These are phyloP conservation scores for Nowickia ferox DNA, from an alignment of 2,888 invertebrate species.

Conservation along the genomic window DNA sequence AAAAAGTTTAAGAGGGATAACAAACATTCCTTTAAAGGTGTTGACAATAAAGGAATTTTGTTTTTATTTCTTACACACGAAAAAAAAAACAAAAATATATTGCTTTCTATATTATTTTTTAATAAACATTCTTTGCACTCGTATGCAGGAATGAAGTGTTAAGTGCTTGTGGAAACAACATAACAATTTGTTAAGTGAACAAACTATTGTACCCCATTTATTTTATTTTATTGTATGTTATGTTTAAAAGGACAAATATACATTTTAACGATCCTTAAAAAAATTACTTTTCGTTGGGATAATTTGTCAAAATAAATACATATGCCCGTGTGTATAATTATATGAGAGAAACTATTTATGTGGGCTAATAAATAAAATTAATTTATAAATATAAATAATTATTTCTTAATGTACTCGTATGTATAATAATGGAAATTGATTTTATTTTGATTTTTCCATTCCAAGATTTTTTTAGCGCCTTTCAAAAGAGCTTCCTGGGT, in stretches of 20 bases:
- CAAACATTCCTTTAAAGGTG: constrained; percentile 46
- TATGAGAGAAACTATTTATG: not conserved
- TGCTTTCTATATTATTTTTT: constrained; percentile 28
- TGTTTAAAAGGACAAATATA: constrained; percentile 9
- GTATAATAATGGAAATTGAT: no score
- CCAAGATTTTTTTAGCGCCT: no score
- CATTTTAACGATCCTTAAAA: constrained; percentile 33
- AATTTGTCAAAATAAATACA: constrained; percentile 32
- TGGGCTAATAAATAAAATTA: not conserved
- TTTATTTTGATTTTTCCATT: no score
- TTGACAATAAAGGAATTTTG: constrained; percentile 52
- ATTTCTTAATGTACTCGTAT: no score
- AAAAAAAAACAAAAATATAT: constrained; percentile 31
- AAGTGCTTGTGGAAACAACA: constrained; percentile 52
- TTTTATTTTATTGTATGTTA: not conserved
- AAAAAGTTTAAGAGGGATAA: not conserved
- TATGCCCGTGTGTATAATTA: not conserved
- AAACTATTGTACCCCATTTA: constrained; percentile 27
- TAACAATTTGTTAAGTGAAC: constrained; percentile 54
- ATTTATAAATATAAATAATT: not conserved
- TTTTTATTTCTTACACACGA: constrained; percentile 1
- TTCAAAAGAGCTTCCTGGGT: no score
- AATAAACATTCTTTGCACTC: constrained; percentile 26
- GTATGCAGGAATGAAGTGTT: constrained; percentile 34
- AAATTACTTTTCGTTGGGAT: not conserved